Conservation (phyloP, 2,797 vertebrate genomes). For the Fringilla coelebs region DNA sequence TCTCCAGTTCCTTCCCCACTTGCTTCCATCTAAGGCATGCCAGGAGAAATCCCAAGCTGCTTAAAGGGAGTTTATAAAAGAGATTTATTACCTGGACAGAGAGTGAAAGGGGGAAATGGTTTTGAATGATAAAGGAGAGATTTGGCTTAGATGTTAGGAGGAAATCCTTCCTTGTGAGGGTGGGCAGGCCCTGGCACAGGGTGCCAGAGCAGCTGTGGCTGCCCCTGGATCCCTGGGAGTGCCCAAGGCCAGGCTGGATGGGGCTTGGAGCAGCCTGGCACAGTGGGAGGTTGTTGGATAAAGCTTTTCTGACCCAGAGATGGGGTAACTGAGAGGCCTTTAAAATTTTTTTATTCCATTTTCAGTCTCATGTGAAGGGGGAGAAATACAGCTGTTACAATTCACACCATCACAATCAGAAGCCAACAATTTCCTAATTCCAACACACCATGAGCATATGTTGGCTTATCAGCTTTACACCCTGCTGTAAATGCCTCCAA, state of each 20-base stretch:
- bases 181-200: rapidly evolving
- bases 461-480: too few species aligned
- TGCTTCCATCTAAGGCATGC: neutral
- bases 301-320: too few species aligned
- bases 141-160: neutral
- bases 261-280: neutral
- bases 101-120: rapidly evolving
- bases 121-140: neutral
- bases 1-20: neutral
- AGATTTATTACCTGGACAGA: neutral
- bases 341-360: too few species aligned
- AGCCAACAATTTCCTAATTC: too few species aligned
- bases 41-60: neutral
- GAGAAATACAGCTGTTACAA: too few species aligned
- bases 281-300: neutral
- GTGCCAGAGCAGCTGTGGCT: neutral
- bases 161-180: neutral
- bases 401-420: too few species aligned
- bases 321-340: too few species aligned
- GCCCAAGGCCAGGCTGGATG: neutral
- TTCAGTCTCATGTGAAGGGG: too few species aligned
- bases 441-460: too few species aligned
- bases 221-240: neutral
- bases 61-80: neutral
- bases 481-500: too few species aligned